phyloP scores from a whole-genome alignment of 2,797 vertebrate genomes.

The Champsocephalus esox region DNA sequence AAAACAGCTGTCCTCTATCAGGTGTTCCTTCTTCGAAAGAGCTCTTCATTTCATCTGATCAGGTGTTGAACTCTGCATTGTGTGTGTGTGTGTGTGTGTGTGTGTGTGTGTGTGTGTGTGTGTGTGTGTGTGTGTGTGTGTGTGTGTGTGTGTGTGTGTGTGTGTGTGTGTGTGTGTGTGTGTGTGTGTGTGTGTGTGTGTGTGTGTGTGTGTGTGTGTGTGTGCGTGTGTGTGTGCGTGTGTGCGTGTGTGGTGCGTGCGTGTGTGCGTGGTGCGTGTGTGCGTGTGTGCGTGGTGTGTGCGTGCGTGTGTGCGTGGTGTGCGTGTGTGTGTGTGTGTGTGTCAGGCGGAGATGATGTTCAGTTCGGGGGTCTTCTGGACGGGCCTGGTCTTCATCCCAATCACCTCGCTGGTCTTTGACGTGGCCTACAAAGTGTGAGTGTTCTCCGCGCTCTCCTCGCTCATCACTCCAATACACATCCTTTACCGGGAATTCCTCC shows the following conservation, averaged over 20 bases:
- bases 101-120: too few relatives aligned
- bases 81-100: conserved; percentile 9
- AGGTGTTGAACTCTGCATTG: conserved; percentile 52
- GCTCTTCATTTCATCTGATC: conserved; percentile 54
- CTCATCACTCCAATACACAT: conserved; percentile 56
- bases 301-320: conserved; percentile 35
- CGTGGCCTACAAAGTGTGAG: conserved; percentile 98
- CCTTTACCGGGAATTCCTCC: conserved; percentile 54
- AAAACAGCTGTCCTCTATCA: conserved; percentile 48
- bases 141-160: too few relatives aligned
- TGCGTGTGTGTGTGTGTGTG: conserved; percentile 41
- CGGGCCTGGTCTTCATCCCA: conserved; percentile 94
- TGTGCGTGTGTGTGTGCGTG: conserved; percentile 28
- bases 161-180: too few relatives aligned
- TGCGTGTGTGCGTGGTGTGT: too few relatives aligned
- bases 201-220: conserved; percentile 2
- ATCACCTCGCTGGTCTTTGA: conserved; percentile 94
- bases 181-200: too few relatives aligned
- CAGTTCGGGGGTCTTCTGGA: conserved; percentile 96
- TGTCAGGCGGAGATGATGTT: conserved; percentile 95
- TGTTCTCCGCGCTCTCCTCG: conserved; percentile 63
- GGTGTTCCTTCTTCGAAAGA: conserved; percentile 55
- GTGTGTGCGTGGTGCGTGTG: too few relatives aligned
- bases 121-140: too few relatives aligned
- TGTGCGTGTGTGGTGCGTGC: conserved; percentile 28